These are phyloP conservation scores for Cheilosia vernalis DNA, from an alignment of 2,888 invertebrate genomes.

Conservation along the genomic window DNA sequence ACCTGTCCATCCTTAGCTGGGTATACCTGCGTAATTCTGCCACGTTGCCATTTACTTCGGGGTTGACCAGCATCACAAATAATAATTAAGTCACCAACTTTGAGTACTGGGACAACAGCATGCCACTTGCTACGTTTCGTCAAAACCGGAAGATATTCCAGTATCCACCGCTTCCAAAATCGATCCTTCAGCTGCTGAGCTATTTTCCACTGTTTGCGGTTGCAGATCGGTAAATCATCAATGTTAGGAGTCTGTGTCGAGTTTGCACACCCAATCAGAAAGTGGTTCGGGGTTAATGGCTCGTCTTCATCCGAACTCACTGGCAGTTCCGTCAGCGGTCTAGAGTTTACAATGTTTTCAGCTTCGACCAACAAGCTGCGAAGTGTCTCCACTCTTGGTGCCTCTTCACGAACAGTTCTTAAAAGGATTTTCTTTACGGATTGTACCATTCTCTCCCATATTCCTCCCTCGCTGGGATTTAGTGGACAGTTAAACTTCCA, in stretches of 20 bases:
- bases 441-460: conserved; percentile 4
- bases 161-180: not conserved
- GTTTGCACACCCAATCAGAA: not conserved
- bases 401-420: conserved; percentile 13
- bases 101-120: not conserved
- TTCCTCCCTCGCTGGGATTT: not conserved
- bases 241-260: not conserved
- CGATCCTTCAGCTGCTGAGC: too few relatives aligned
- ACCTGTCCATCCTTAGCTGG: not conserved
- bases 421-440: conserved; percentile 3
- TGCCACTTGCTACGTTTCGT: too few relatives aligned
- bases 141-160: not conserved
- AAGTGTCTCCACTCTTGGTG: conserved; percentile 42
- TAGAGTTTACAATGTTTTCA: conserved; percentile 42
- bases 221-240: too few relatives aligned
- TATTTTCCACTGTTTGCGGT: too few relatives aligned
- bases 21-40: not conserved
- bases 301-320: not conserved
- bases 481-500: not conserved
- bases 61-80: too few relatives aligned
- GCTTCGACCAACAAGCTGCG: conserved; percentile 40
- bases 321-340: conserved; percentile 42
- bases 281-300: not conserved
- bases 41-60: too few relatives aligned
- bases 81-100: not conserved